Base-by-base conservation (phyloP, 53 echinoderm and acorn worm genomes). In the Actinopyga echinites region DNA sequence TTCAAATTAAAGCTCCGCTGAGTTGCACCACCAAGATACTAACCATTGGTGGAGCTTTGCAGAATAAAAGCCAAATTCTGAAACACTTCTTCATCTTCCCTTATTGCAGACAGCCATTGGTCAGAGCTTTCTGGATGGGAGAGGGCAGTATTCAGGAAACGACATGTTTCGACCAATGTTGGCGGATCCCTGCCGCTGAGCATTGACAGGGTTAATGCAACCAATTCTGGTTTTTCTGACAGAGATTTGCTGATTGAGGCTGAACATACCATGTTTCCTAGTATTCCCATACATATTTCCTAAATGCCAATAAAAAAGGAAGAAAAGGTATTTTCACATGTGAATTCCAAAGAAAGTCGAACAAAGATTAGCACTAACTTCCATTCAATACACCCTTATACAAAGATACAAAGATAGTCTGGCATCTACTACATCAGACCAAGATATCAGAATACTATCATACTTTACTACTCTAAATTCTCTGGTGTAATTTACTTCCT, bases 191-290 rank as follows among this genome's bases (percentile, higher is more conserved):
- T 89, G 31, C 92, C 87, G 9, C 89, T 87, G 12, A 96, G 79
- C 65, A 94, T 75, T 15, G 63, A 62, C 21, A 80, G 81, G 25
- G 63, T 20, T 62, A 80, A 23, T 38, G 84, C 90, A 86, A 89
- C 87, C 37, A 97, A 85, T 68, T 84, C 83, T 30, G 90, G 54
- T 12, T 92, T 92, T 35, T 86, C 83, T 82, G 90, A 92, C 55
- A 97, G 64, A 13, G 91, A 84, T n/a, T 79, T 63, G 6, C 88
- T 83, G 17, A 97, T 94, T 52, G 71, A 79, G 37, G 82, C 68
- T 49, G 88, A 57, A 79, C 97, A 97, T 0, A 94, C 94, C 97
- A 97, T 97, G 64, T 97, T 97, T 12, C 92, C 94, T 8, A 96
- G 74, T 55, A 96, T 95, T 42, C 96, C 96, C 83, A 96, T 87